Percentiles rank a stretch among this genome's conserved stretches.
Conservation (phyloP, 2,888 invertebrate species). For the Sinohyriopsis cumingii region DNA sequence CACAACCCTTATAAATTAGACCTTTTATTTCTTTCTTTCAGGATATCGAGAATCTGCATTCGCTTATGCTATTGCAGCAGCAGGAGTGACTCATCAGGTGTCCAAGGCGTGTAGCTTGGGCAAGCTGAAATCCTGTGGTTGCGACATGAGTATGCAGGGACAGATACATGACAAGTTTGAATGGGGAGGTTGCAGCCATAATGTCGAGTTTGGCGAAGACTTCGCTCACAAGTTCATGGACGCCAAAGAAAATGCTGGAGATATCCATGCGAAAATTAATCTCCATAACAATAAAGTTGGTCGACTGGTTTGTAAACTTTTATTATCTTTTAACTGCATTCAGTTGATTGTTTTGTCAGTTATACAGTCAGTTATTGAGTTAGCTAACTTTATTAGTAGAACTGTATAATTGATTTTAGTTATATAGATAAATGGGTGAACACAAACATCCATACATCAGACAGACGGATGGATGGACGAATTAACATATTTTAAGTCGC, state of each 20-base stretch:
- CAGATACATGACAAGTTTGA: slow-evolving; percentile 75
- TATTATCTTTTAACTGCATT: neutral
- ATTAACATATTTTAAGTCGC: too few species aligned
- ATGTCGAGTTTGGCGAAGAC: slow-evolving; percentile 82
- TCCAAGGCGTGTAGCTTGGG: slow-evolving; percentile 95
- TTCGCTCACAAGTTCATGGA: slow-evolving; percentile 91
- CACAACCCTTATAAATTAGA: too few species aligned
- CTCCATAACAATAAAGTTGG: slow-evolving; percentile 71
- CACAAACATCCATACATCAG: too few species aligned
- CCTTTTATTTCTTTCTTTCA: slow-evolving; percentile 73
- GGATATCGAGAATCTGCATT: slow-evolving; percentile 97
- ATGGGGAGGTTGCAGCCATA: slow-evolving; percentile 95
- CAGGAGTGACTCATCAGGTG: slow-evolving; percentile 94
- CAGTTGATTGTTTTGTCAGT: too few species aligned
- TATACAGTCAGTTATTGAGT: too few species aligned
- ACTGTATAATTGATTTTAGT: too few species aligned
- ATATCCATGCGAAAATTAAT: slow-evolving; percentile 67
- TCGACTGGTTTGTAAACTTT: slow-evolving; percentile 60
- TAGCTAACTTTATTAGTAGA: too few species aligned
- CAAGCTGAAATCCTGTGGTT: slow-evolving; percentile 84
- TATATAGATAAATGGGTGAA: too few species aligned
- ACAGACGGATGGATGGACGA: too few species aligned
- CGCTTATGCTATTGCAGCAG: slow-evolving; percentile 96
- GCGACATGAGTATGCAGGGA: slow-evolving; percentile 74
- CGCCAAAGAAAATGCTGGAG: slow-evolving; percentile 85